Percentiles rank a stretch among this genome's conserved stretches.
Evolutionary conservation across 1,140 invertebrate genomes (phyloP).

Genomic region (Drosophila sulfurigaster): DNA sequence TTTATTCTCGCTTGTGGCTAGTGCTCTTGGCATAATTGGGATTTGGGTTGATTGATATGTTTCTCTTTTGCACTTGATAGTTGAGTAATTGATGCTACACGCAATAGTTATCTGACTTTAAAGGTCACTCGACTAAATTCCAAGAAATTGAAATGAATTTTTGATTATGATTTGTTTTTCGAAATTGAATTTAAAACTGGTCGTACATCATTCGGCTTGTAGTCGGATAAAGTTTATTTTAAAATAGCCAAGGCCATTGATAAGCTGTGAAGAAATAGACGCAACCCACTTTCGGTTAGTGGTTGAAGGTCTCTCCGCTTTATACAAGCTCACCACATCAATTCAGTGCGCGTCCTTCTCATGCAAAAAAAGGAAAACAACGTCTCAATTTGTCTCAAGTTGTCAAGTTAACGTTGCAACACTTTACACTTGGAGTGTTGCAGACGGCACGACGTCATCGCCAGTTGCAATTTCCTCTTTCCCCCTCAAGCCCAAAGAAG

Average conservation of each 20-base stretch:
- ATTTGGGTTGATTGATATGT: constrained; percentile 57
- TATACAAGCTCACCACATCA: constrained; percentile 17
- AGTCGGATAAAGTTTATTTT: not conserved
- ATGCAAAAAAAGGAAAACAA: constrained; percentile 58
- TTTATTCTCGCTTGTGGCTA: constrained; percentile 32
- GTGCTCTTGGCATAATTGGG: constrained; percentile 66
- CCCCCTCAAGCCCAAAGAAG: constrained; percentile 3
- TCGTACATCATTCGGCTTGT: too few relatives aligned
- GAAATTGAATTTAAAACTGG: too few relatives aligned
- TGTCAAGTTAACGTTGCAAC: constrained; percentile 63
- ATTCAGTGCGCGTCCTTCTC: constrained; percentile 14
- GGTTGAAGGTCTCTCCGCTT: not conserved
- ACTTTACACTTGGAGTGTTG: constrained; percentile 47
- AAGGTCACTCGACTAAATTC: not conserved
- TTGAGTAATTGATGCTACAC: not conserved
- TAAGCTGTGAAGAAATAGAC: not conserved
- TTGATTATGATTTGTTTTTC: too few relatives aligned
- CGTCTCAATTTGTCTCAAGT: constrained; percentile 78
- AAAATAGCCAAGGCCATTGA: not conserved
- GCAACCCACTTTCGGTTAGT: not conserved
- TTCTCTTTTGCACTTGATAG: not conserved
- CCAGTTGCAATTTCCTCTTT: constrained; percentile 30
- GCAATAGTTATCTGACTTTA: not conserved
- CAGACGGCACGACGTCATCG: constrained; percentile 36
- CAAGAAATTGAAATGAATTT: too few relatives aligned